Conservation (phyloP, 2,113 vertebrate species). For the Gasterosteus aculeatus region DNA sequence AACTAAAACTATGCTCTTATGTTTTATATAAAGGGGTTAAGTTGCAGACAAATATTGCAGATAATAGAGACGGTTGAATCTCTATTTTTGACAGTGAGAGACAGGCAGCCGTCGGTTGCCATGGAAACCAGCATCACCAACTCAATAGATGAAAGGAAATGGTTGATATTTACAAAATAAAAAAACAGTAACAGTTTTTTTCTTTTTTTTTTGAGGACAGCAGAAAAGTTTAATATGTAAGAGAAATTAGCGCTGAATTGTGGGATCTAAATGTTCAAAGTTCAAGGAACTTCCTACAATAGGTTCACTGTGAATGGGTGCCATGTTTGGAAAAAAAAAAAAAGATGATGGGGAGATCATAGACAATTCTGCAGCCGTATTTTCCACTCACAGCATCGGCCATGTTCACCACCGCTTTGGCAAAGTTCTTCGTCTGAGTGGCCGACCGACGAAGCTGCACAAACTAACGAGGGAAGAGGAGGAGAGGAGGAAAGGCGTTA, state of each 20-base stretch:
- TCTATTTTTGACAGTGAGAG: not conserved
- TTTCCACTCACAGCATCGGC: conserved; percentile 88
- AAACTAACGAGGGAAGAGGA: conserved; percentile 79
- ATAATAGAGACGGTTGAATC: conserved; percentile 2
- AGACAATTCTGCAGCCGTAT: not conserved
- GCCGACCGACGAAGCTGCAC: conserved; percentile 87
- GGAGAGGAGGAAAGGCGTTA: conserved; percentile 24
- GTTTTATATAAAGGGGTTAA: not conserved
- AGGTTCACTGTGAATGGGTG: not conserved
- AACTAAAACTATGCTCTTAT: not conserved
- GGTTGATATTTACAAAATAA: not conserved
- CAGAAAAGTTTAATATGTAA: not conserved
- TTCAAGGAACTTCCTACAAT: not conserved
- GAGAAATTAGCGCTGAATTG: conserved; percentile 3
- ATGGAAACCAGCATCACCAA: conserved; percentile 28
- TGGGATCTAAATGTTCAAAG: not conserved
- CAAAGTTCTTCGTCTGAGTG: conserved; percentile 93
- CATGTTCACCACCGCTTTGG: conserved; percentile 97
- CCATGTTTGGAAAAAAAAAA: not conserved
- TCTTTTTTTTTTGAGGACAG: no score
- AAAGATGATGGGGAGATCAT: not conserved
- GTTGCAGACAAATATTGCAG: not conserved
- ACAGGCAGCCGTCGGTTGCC: conserved; percentile 32
- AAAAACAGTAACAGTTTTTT: not conserved
- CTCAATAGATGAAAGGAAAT: not conserved